Percentiles rank a stretch among this genome's conserved stretches.
These are phyloP conservation scores for Poliocrania exsul DNA, from an alignment of 2,797 vertebrate species.

Conservation along the genomic window DNA sequence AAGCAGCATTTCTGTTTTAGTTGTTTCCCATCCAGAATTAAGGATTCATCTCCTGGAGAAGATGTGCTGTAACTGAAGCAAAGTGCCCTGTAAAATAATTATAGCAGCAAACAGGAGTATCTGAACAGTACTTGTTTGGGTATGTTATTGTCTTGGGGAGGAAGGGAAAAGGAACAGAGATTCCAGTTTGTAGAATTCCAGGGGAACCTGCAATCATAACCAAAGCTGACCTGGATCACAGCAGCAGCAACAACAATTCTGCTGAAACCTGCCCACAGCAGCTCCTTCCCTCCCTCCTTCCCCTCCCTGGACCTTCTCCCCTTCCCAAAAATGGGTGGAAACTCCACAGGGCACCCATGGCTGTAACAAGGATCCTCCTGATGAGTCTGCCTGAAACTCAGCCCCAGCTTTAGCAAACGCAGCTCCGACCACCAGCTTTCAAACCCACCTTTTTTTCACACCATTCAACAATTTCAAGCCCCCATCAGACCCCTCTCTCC, in stretches of 20 bases:
- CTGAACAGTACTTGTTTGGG: background rate
- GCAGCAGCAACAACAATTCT: background rate
- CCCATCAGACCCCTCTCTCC: rapidly evolving
- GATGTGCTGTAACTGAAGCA: background rate
- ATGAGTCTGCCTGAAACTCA: background rate
- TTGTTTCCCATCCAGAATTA: background rate
- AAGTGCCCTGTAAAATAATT: background rate
- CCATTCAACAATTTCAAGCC: rapidly evolving
- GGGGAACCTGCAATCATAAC: background rate
- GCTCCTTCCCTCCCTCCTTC: background rate
- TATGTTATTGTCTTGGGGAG: background rate
- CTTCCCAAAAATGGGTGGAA: background rate
- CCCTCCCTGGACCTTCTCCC: background rate
- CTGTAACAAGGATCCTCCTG: background rate
- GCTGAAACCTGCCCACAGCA: background rate
- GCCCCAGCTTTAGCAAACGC: rapidly evolving
- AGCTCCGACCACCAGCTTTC: background rate
- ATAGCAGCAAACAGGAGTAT: background rate
- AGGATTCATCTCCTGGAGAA: background rate
- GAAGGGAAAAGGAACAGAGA: background rate
- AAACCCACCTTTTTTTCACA: rapidly evolving
- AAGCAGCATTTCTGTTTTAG: background rate
- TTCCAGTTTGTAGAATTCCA: background rate
- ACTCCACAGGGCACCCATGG: rapidly evolving
- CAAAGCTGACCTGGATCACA: background rate